Evolutionary conservation across 1,140 invertebrate species (phyloP).

Genomic region (Drosophila kepulauana): DNA sequence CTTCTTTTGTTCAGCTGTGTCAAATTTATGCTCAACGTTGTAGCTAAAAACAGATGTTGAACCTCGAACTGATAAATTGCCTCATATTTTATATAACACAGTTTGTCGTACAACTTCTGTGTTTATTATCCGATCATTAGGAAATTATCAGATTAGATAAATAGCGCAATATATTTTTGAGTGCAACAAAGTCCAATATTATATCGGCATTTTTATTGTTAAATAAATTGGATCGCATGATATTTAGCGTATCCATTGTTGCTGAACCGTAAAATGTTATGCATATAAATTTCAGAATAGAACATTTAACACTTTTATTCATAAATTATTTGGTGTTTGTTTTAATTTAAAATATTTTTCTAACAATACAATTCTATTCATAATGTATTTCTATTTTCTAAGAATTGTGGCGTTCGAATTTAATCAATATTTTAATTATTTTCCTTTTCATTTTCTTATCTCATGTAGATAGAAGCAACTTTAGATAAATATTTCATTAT

Average conservation of each 20-base stretch:
- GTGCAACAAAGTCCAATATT: constrained; percentile 8
- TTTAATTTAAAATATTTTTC: no score
- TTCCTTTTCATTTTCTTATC: not conserved
- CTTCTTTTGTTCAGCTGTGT: constrained; percentile 4
- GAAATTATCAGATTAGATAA: constrained; percentile 8
- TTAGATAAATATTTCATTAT: not conserved
- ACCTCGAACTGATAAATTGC: not conserved
- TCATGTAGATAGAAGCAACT: not conserved
- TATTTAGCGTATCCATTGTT: not conserved
- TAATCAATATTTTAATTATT: not conserved
- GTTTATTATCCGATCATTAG: constrained; percentile 3
- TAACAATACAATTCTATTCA: no score
- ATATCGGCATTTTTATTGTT: not conserved
- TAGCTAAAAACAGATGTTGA: not conserved
- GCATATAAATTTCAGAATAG: not conserved
- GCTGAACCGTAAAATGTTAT: no score
- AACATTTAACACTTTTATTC: no score
- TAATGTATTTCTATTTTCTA: no score
- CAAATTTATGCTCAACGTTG: not conserved
- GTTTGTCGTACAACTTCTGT: constrained; percentile 7
- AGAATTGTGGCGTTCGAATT: not conserved
- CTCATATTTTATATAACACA: constrained; percentile 5
- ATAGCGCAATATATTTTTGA: not conserved
- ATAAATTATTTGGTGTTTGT: no score
- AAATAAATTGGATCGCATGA: not conserved